Evolutionary conservation across 2,113 vertebrate genomes (phyloP).

Genomic region (Pantherophis guttatus): DNA sequence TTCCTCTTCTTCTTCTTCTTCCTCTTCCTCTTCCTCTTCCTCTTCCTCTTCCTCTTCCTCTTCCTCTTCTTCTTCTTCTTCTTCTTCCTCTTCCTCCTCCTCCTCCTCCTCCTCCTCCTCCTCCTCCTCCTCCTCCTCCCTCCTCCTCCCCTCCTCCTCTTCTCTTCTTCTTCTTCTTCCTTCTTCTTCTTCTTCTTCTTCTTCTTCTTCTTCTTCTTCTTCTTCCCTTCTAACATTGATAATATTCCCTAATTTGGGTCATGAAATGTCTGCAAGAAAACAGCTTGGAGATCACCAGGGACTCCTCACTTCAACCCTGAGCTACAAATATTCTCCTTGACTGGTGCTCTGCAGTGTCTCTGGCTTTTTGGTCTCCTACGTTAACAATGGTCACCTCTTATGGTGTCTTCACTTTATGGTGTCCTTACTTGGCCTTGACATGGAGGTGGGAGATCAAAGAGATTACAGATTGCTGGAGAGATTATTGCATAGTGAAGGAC

Average conservation of each 20-base stretch:
- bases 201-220: too few relatives aligned
- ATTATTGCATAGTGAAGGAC: neutral
- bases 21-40: too few relatives aligned
- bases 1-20: too few relatives aligned
- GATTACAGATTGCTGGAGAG: neutral
- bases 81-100: too few relatives aligned
- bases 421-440: neutral
- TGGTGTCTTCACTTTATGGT: neutral
- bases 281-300: neutral
- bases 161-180: too few relatives aligned
- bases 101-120: too few relatives aligned
- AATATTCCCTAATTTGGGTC: neutral
- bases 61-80: too few relatives aligned
- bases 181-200: too few relatives aligned
- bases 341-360: neutral
- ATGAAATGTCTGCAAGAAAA: neutral
- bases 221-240: neutral
- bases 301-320: neutral
- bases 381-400: neutral
- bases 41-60: too few relatives aligned
- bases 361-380: neutral
- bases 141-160: too few relatives aligned
- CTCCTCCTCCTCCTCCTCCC: too few relatives aligned
- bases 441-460: neutral
- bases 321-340: neutral